A percentile compares a stretch with the other conserved stretches of the same genome.
Conservation (phyloP, 2,888 invertebrate genomes). For the Psylliodes chrysocephalus region DNA sequence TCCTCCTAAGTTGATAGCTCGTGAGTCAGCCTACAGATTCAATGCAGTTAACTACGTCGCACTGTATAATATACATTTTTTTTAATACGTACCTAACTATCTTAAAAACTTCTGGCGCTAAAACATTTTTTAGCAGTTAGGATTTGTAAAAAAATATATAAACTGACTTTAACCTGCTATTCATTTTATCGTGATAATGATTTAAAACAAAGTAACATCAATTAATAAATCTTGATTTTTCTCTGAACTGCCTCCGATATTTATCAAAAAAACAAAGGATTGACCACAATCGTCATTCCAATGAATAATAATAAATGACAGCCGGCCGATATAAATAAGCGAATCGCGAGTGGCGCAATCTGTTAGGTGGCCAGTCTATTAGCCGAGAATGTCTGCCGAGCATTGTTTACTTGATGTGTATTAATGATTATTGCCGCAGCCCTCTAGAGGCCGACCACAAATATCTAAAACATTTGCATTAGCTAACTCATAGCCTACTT, state of each 20-base stretch:
- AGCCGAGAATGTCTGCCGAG: conserved; percentile 61
- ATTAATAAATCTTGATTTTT: neutral
- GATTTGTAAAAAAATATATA: no score
- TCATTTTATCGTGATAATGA: no score
- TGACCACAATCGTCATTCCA: conserved; percentile 18
- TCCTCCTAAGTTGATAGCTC: no score
- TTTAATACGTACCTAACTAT: no score
- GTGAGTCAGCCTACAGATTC: no score
- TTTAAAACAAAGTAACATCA: no score
- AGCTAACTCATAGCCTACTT: conserved; percentile 46
- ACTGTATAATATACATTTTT: no score
- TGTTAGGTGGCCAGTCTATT: conserved; percentile 62
- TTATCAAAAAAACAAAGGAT: conserved; percentile 16
- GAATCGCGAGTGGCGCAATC: conserved; percentile 61
- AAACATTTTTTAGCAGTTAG: no score
- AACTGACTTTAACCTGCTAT: no score
- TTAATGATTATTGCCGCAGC: conserved; percentile 55
- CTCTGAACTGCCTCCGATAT: neutral
- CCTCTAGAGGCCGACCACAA: conserved; percentile 56
- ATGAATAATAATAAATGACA: conserved; percentile 56
- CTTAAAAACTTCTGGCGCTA: no score
- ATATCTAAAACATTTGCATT: conserved; percentile 60
- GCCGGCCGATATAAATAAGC: conserved; percentile 58
- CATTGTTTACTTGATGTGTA: conserved; percentile 61
- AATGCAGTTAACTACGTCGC: no score